These are phyloP conservation scores for Lissonota sp. DNA, from an alignment of 2,888 invertebrate genomes.

Conservation along the genomic window DNA sequence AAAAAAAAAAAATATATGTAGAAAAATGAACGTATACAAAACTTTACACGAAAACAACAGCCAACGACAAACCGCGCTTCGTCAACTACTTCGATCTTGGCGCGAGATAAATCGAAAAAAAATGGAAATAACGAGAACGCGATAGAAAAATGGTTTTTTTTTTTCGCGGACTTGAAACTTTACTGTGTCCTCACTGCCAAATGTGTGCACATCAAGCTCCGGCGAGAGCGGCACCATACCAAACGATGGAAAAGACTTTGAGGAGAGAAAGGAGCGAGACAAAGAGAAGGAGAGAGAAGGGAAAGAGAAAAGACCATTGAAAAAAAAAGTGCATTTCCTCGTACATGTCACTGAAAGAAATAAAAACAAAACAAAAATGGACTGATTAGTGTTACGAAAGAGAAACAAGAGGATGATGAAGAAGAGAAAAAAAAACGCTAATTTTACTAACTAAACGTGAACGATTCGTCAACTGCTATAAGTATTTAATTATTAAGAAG, in stretches of 20 bases:
- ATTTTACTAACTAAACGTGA: constrained; percentile 76
- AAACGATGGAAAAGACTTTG: constrained; percentile 41
- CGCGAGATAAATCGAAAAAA: constrained; percentile 34
- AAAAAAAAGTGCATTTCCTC: no score
- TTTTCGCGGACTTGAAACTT: constrained; percentile 70
- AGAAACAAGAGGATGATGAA: constrained; percentile 31
- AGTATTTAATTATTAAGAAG: constrained; percentile 83
- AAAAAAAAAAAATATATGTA: constrained; percentile 36
- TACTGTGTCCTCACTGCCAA: constrained; percentile 82
- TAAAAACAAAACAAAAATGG: constrained; percentile 69
- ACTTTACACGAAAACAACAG: constrained; percentile 59
- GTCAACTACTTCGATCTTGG: constrained; percentile 19
- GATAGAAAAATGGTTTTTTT: constrained; percentile 61
- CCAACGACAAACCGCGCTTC: constrained; percentile 50
- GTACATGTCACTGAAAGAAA: not conserved
- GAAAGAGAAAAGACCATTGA: constrained; percentile 11
- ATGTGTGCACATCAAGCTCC: constrained; percentile 74
- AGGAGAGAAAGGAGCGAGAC: constrained; percentile 19
- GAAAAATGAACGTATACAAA: constrained; percentile 65
- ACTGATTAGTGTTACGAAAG: constrained; percentile 78
- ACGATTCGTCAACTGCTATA: constrained; percentile 76
- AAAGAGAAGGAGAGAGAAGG: constrained; percentile 29
- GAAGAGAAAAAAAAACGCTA: constrained; percentile 70
- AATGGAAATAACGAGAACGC: constrained; percentile 65
- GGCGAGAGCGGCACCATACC: constrained; percentile 51